Percentiles rank a stretch among this genome's conserved stretches.
Conservation (phyloP, 2,113 vertebrate genomes). For the Charina bottae region DNA sequence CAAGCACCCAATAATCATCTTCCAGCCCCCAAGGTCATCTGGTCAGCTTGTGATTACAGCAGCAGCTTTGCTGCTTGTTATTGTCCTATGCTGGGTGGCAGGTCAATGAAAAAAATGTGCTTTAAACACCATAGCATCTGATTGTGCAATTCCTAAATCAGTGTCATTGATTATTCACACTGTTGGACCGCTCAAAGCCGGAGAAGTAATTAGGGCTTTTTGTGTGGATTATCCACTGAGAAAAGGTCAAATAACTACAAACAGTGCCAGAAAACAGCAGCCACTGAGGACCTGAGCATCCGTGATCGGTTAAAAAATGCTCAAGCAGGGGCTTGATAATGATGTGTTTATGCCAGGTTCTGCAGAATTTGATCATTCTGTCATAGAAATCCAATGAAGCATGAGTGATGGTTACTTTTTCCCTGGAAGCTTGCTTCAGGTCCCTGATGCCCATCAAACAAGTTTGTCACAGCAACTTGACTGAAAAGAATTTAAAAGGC, state of each 20-base stretch:
- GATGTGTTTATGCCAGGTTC: constrained; percentile 84
- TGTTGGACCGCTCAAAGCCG: constrained; percentile 86
- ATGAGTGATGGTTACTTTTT: constrained; percentile 84
- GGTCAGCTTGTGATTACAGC: constrained; percentile 79
- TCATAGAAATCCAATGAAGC: constrained; percentile 86
- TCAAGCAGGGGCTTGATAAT: constrained; percentile 83
- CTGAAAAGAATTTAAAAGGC: constrained; percentile 81
- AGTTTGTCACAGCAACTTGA: constrained; percentile 80
- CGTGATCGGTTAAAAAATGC: constrained; percentile 84
- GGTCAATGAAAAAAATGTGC: constrained; percentile 87
- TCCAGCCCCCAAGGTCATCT: constrained; percentile 77
- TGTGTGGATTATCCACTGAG: constrained; percentile 97
- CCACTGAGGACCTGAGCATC: constrained; percentile 79
- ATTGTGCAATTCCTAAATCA: constrained; percentile 93
- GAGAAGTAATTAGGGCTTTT: constrained; percentile 99
- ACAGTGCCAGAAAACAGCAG: constrained; percentile 86
- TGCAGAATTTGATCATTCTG: constrained; percentile 83
- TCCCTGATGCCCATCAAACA: constrained; percentile 80
- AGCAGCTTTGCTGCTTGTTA: constrained; percentile 75
- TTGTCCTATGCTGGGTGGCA: constrained; percentile 78
- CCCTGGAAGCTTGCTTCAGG: constrained; percentile 73
- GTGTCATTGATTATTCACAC: constrained; percentile 93
- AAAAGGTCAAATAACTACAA: constrained; percentile 98
- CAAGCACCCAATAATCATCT: constrained; percentile 70
- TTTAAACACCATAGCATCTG: constrained; percentile 85